Evolutionary conservation across 2,113 vertebrate genomes (phyloP), one percentile per base, ranked within the genome.

Genomic region (Elgaria multicarinata): DNA sequence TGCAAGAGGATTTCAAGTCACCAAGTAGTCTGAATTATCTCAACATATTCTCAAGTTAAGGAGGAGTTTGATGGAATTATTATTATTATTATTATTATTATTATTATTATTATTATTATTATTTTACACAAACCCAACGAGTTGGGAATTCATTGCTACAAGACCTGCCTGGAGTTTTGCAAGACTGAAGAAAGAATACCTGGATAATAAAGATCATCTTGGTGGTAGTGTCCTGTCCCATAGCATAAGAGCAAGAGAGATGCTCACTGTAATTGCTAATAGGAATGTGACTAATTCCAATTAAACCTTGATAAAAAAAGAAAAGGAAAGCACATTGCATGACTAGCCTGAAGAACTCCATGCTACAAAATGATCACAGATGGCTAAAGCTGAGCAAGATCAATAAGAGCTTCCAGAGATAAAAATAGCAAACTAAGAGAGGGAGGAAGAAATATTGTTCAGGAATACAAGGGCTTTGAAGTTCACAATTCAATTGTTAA

Each of bases 311-410:
- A 55, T 36, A 1, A n/a, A n/a, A n/a, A n/a, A n/a, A n/a, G n/a
- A 50, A 71, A 84, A 67, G n/a, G 31, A 84, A 76, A 42, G 58
- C 62, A 83, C 44, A 76, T 84, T 84, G 24, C 44, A 33, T 53
- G 9, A 76, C 26, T 39, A 85, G 62, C 44, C 62, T 42, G 62
- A 55, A 67, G 42, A 55, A 77, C 22, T 50, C 24, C 42, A 46
- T 62, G 39, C 87, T 76, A 64, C 10, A 36, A 77, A 77, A 89
- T 69, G 71, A 83, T 83, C 80, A 89, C 55, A 89, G 71, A 76
- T 53, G 42, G 39, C 14, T 64, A 75, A 76, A 89, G 71, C 7
- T 83, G 69, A 89, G n/a, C 14, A 84, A 39, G 33, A 84, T 84
- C 81, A 76, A 67, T 53, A 84, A 46, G 42, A 66, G 44, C 44